A percentile compares a stretch with the other conserved stretches of the same genome.
phyloP scores from a whole-genome alignment of 2,888 invertebrate genomes.

The Zygaena filipendulae region DNA sequence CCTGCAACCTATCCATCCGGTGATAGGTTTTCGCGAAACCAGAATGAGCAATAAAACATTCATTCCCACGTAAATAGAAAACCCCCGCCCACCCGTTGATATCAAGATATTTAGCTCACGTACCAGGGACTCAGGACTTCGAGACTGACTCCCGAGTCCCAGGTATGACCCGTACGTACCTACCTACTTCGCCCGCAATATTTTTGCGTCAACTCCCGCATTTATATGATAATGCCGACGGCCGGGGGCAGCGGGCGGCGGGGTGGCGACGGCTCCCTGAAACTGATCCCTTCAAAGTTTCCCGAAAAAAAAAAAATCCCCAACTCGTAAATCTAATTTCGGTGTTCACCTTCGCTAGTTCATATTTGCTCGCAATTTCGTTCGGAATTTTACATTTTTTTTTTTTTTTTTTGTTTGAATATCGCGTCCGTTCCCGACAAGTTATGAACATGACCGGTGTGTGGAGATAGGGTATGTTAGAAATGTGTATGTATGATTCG shows the following conservation, averaged over 20 bases:
- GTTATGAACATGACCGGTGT: too few species aligned
- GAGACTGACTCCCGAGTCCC: constrained; percentile 19
- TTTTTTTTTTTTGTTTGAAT: too few species aligned
- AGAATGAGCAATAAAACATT: constrained; percentile 29
- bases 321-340: constrained; percentile 62
- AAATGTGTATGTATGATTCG: too few species aligned
- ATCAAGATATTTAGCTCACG: constrained; percentile 36
- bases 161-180: constrained; percentile 19
- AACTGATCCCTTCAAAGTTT: constrained; percentile 46
- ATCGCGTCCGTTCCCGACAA: too few species aligned
- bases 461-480: too few species aligned
- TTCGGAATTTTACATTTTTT: too few species aligned
- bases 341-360: too few species aligned
- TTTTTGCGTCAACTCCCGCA: constrained; percentile 23
- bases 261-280: constrained; percentile 21
- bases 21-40: too few species aligned
- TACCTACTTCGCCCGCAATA: too few species aligned
- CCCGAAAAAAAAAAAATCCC: constrained; percentile 55
- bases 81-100: too few species aligned
- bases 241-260: background rate
- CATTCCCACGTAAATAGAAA: constrained; percentile 19
- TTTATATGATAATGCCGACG: constrained; percentile 54
- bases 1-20: too few species aligned
- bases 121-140: constrained; percentile 13
- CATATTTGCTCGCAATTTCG: constrained; percentile 37